These are phyloP conservation scores for Oasisia sp. DNA, from an alignment of 2,888 invertebrate genomes.

Conservation along the genomic window DNA sequence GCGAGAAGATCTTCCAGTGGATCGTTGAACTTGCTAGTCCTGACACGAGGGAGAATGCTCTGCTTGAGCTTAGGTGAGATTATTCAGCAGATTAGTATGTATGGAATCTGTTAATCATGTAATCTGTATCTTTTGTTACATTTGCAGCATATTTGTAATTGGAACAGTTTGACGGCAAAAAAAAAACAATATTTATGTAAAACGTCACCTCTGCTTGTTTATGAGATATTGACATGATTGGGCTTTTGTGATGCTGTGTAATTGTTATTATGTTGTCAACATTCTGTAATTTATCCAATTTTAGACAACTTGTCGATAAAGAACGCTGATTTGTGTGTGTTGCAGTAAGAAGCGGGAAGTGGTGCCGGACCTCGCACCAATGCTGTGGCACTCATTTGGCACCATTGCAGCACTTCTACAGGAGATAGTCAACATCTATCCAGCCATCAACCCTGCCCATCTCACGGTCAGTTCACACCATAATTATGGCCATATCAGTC, in stretches of 20 bases:
- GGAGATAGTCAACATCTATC: slow-evolving; percentile 98
- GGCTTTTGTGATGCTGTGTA: not conserved
- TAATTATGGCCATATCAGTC: no score
- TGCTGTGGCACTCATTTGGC: slow-evolving; percentile 99
- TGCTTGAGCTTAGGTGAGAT: slow-evolving; percentile 87
- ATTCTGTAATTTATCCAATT: not conserved
- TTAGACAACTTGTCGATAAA: not conserved
- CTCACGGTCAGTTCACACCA: slow-evolving; percentile 74
- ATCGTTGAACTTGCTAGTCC: slow-evolving; percentile 92
- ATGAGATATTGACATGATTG: not conserved
- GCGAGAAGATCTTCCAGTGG: slow-evolving; percentile 89
- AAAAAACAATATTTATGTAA: no score
- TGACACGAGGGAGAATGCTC: slow-evolving; percentile 93
- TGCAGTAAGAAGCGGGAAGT: slow-evolving; percentile 84
- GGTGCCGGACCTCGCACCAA: slow-evolving; percentile 95
- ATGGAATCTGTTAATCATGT: no score
- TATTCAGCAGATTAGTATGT: no score
- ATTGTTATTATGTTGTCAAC: not conserved
- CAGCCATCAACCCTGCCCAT: slow-evolving; percentile 97
- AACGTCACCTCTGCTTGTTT: no score
- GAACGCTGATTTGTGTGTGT: slow-evolving; percentile 38
- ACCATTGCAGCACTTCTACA: slow-evolving; percentile 90
- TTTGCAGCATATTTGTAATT: no score
- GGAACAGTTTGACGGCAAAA: no score
- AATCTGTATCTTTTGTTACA: no score